Evolutionary conservation across 2,797 vertebrate species (phyloP), one percentile per base, ranked within the genome.

Genomic region (Moxostoma hubbsi): DNA sequence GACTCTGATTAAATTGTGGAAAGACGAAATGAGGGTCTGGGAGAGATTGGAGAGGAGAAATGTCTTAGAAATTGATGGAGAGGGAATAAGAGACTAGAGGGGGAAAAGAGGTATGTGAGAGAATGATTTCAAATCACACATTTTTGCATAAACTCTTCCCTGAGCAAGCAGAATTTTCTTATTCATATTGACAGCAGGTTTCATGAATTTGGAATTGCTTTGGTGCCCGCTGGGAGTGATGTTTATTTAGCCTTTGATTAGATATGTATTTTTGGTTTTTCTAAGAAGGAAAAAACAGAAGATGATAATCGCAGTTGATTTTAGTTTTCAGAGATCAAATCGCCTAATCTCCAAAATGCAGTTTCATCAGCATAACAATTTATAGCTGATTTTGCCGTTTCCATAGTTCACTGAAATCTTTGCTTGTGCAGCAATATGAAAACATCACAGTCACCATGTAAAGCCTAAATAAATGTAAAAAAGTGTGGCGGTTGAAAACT

Each of bases 1-100:
- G 15, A 70, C 75, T 77, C 79, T 82, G 81, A 86, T 86, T 84
- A 84, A 81, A 88, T 79, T 76, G 79, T 84, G 77, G 53, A 61
- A 51, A 68, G 18, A 70, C 63, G 55, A 47, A 80, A 63, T 59
- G 72, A 73, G 45, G n/a, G 51, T 50, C 11, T 51, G 61, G 47
- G 36, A 49, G 64, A 36, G 53, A 64, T 51, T 54, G 75, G 62
- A 70, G 57, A 36, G 9, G 61, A 67, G 24, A 49, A 47, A 59
- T 59, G 47, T 47, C 11, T n/a, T 55, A 36, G 70, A 67, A 36
- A 36, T 5, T 36, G 36, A 36, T 36, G 36, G 36, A 36, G 4
- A 36, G 70, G 16, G 50, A 59, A 59, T 16, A 55, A 24, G 51
- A 62, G 18, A 62, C 18, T 63, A 53, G 16, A 9, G 36, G 36